phyloP scores from a whole-genome alignment of 2,797 vertebrate genomes.

The Etheostoma nigrum region DNA sequence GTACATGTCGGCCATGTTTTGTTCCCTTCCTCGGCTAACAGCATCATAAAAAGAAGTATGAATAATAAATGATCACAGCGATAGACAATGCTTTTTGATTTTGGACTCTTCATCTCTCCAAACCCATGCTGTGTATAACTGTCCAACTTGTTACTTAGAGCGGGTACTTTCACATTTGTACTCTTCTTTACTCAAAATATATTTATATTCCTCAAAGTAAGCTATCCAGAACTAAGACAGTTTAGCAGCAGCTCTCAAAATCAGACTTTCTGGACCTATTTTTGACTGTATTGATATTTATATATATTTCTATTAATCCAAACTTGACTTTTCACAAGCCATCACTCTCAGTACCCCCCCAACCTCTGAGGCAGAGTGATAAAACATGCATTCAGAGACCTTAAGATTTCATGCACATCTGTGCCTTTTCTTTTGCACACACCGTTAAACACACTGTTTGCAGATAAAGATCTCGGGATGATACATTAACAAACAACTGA shows the following conservation, averaged over 20 bases:
- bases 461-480: slow-evolving; percentile 65
- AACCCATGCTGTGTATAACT: not conserved
- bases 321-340: not conserved
- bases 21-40: slow-evolving; percentile 58
- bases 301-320: not conserved
- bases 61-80: slow-evolving; percentile 74
- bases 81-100: slow-evolving; percentile 44
- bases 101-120: slow-evolving; percentile 53
- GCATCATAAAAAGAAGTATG: slow-evolving; percentile 66
- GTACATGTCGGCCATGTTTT: slow-evolving; percentile 56
- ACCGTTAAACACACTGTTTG: slow-evolving; percentile 73
- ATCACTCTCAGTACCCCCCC: not conserved
- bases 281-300: slow-evolving; percentile 6
- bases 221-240: not conserved
- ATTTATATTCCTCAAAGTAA: not conserved
- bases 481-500: slow-evolving; percentile 74
- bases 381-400: slow-evolving; percentile 80
- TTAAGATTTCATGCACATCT: slow-evolving; percentile 82
- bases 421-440: slow-evolving; percentile 74
- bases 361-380: slow-evolving; percentile 67
- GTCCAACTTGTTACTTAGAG: not conserved
- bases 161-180: not conserved
- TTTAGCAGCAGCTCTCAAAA: not conserved
- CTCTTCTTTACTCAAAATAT: not conserved
- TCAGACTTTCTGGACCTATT: not conserved